Conservation (phyloP, 2,888 invertebrate species). For the Hyles lineata region DNA sequence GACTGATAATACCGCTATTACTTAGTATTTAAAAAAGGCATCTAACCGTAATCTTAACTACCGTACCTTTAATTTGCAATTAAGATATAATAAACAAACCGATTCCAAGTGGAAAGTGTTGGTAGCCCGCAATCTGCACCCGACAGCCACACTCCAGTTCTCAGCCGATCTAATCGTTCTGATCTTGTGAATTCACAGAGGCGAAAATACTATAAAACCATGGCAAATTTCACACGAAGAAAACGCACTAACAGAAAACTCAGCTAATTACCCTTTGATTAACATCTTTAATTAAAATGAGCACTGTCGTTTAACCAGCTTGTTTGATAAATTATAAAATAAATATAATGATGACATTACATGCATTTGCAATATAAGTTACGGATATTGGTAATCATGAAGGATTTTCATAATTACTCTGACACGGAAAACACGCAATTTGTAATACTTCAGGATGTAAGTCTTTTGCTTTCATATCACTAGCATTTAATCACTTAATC, state of each 20-base stretch:
- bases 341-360: too few relatives aligned
- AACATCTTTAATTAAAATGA: constrained; percentile 33
- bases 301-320: constrained; percentile 4
- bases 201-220: constrained; percentile 40
- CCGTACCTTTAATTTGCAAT: too few relatives aligned
- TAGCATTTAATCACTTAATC: too few relatives aligned
- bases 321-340: background rate
- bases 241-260: constrained; percentile 40
- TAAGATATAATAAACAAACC: background rate
- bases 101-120: constrained; percentile 21
- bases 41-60: too few relatives aligned
- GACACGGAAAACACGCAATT: too few relatives aligned
- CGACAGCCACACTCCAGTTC: constrained; percentile 43
- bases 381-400: too few relatives aligned
- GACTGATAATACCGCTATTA: too few relatives aligned
- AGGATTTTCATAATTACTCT: too few relatives aligned
- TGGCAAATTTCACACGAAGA: constrained; percentile 48
- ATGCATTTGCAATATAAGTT: too few relatives aligned
- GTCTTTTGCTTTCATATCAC: too few relatives aligned
- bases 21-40: too few relatives aligned
- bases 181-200: constrained; percentile 37
- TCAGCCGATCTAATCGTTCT: constrained; percentile 48
- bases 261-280: constrained; percentile 42
- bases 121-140: constrained; percentile 20
- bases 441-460: too few relatives aligned